Conservation (phyloP, 1,140 invertebrate species). For the Neodiprion pinetum region DNA sequence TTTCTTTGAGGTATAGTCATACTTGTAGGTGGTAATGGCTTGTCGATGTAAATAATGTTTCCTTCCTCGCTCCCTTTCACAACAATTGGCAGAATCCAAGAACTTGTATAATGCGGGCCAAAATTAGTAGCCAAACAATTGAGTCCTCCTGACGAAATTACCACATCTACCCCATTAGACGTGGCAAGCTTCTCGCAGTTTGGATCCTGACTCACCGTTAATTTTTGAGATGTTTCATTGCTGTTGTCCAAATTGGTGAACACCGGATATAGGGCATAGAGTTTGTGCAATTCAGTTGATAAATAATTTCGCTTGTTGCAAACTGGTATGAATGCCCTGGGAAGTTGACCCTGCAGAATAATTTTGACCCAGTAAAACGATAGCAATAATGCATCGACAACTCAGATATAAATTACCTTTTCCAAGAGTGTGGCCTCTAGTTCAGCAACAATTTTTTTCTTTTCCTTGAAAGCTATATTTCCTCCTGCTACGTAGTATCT, state of each 20-base stretch:
- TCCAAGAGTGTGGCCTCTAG: slow-evolving; percentile 30
- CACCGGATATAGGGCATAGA: slow-evolving; percentile 22
- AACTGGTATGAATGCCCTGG: slow-evolving; percentile 29
- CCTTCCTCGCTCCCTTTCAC: slow-evolving; percentile 46
- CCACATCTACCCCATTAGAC: slow-evolving; percentile 49
- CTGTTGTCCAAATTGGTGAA: not conserved
- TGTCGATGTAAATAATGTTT: slow-evolving; percentile 59
- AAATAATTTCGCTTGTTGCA: slow-evolving; percentile 16
- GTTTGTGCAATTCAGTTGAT: not conserved
- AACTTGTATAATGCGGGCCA: slow-evolving; percentile 38
- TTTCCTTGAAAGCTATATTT: slow-evolving; percentile 34
- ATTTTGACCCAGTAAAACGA: not conserved
- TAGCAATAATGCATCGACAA: no score
- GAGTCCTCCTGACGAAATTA: slow-evolving; percentile 60
- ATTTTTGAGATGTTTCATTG: slow-evolving; percentile 23
- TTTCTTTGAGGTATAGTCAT: slow-evolving; percentile 50
- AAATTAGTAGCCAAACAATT: slow-evolving; percentile 55
- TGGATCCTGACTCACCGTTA: slow-evolving; percentile 51
- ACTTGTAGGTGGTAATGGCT: slow-evolving; percentile 48
- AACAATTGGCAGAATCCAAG: slow-evolving; percentile 57
- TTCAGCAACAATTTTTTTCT: slow-evolving; percentile 31
- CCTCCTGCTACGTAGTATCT: slow-evolving; percentile 40
- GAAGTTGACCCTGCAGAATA: slow-evolving; percentile 32
- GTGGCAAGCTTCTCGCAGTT: slow-evolving; percentile 52
- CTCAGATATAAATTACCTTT: slow-evolving; percentile 20